Conservation (phyloP, 2,888 invertebrate species). For the Synergus japonicus region DNA sequence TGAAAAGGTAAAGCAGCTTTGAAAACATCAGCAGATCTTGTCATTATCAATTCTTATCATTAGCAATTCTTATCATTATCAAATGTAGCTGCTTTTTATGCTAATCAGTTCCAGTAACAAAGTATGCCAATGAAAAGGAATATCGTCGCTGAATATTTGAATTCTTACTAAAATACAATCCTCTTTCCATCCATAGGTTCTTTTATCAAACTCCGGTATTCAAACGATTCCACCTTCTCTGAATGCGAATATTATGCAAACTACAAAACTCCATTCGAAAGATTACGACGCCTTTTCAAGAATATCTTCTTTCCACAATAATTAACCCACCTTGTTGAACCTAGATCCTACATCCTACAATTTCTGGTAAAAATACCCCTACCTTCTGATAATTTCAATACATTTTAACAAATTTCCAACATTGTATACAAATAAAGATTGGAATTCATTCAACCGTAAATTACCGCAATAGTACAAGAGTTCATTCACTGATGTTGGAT, state of each 20-base stretch:
- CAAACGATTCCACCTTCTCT: not conserved
- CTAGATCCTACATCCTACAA: not conserved
- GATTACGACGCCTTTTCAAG: not conserved
- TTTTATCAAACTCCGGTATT: not conserved
- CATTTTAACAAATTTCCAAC: not conserved
- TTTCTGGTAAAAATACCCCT: not conserved
- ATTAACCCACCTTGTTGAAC: not conserved
- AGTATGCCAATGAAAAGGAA: conserved; percentile 2
- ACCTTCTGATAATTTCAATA: not conserved
- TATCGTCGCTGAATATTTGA: not conserved
- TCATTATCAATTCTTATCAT: too few species aligned
- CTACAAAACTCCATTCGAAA: not conserved
- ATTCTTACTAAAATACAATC: not conserved
- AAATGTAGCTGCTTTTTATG: too few species aligned
- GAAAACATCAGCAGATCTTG: too few species aligned
- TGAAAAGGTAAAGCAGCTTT: too few species aligned
- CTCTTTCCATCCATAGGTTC: not conserved
- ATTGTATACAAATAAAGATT: not conserved
- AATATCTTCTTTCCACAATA: not conserved
- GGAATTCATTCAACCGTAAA: conserved; percentile 2
- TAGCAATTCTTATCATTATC: too few species aligned
- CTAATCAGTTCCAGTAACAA: not conserved
- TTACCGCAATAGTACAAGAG: conserved; percentile 1
- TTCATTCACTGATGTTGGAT: conserved; percentile 28
- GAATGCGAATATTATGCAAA: conserved; percentile 4